Conservation (phyloP, 2,888 invertebrate genomes). For the Conops quadrifasciatus region DNA sequence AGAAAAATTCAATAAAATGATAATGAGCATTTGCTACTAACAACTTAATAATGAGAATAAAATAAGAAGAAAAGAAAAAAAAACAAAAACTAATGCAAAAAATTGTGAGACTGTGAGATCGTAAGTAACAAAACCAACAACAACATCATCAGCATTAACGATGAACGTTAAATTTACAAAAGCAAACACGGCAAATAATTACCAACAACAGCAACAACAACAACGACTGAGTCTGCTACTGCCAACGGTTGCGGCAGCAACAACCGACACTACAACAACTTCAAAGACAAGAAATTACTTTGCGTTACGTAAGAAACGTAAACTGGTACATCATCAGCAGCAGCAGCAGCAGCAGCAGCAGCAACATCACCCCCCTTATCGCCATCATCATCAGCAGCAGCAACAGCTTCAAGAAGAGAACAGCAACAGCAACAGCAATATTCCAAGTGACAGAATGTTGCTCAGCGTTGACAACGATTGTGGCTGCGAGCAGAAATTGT, state of each 20-base stretch:
- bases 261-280: slow-evolving; percentile 19
- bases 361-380: not conserved
- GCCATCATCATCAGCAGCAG: not conserved
- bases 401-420: not conserved
- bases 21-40: too few relatives aligned
- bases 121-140: slow-evolving; percentile 2
- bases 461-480: not conserved
- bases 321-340: not conserved
- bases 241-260: not conserved
- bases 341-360: not conserved
- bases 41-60: not conserved
- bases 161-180: slow-evolving; percentile 24
- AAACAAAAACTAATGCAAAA: not conserved
- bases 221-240: slow-evolving; percentile 7
- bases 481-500: not conserved
- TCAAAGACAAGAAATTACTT: slow-evolving; percentile 9
- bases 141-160: not conserved
- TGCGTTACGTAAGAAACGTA: slow-evolving; percentile 13
- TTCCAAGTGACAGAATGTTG: not conserved
- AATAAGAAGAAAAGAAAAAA: not conserved
- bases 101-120: not conserved
- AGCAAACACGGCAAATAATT: slow-evolving; percentile 10
- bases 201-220: slow-evolving; percentile 22
- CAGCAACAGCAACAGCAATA: not conserved
- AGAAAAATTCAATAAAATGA: too few relatives aligned